Percentiles rank a stretch among this genome's conserved stretches.
These are phyloP conservation scores for Prietella phreatophila DNA, from an alignment of 2,113 vertebrate species.

Conservation along the genomic window DNA sequence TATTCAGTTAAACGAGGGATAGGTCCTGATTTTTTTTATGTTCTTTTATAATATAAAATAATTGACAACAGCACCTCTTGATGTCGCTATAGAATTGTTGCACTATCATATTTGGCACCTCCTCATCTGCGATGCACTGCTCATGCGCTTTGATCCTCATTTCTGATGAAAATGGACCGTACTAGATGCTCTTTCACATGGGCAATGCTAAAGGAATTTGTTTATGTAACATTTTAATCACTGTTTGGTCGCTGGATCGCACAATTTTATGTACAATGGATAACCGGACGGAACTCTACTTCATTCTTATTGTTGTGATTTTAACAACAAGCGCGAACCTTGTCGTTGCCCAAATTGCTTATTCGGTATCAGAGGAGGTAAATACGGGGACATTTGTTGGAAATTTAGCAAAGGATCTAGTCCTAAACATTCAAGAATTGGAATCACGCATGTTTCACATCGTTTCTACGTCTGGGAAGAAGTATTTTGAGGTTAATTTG, in stretches of 20 bases:
- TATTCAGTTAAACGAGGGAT: background rate
- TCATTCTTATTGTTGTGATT: background rate
- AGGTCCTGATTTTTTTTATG: background rate
- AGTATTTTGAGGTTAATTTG: slow-evolving; percentile 63
- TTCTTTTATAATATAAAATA: background rate
- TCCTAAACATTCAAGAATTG: slow-evolving; percentile 44
- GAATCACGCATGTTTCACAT: slow-evolving; percentile 62
- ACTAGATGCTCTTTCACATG: background rate
- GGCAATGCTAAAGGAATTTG: background rate
- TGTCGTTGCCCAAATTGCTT: slow-evolving; percentile 44
- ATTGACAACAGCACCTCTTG: slow-evolving; percentile 7
- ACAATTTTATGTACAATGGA: slow-evolving; percentile 25
- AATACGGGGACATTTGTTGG: slow-evolving; percentile 50
- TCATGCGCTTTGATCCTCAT: slow-evolving; percentile 42
- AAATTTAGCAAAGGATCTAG: slow-evolving; percentile 53
- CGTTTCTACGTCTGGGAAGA: slow-evolving; percentile 56
- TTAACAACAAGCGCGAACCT: slow-evolving; percentile 36
- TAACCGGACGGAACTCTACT: background rate
- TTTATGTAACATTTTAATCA: background rate
- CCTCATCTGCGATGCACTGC: slow-evolving; percentile 15
- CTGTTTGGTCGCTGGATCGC: background rate
- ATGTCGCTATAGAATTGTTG: slow-evolving; percentile 28
- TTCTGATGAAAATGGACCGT: background rate
- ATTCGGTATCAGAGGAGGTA: slow-evolving; percentile 54
- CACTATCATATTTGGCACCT: slow-evolving; percentile 21